phyloP scores from a whole-genome alignment of 2,113 vertebrate species.

The Protomyctophum bolini region DNA sequence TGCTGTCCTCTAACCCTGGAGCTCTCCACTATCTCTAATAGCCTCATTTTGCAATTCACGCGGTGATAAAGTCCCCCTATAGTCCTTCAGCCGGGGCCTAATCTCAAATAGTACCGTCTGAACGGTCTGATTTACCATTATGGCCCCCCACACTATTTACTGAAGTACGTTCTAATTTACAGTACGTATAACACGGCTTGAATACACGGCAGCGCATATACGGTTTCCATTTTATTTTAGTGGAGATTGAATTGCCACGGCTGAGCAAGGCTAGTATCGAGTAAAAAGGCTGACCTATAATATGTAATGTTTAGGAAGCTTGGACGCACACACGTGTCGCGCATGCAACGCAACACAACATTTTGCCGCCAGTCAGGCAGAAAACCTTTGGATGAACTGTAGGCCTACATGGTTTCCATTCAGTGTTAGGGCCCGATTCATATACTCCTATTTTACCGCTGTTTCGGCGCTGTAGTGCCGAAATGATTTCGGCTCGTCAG shows the following conservation, averaged over 20 bases:
- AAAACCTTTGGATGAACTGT: too few relatives aligned
- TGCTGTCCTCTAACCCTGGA: conserved; percentile 35
- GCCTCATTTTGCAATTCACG: conserved; percentile 60
- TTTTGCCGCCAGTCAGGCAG: too few relatives aligned
- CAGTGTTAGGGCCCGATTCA: too few relatives aligned
- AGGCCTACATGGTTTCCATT: too few relatives aligned
- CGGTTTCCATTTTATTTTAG: conserved; percentile 72
- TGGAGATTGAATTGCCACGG: conserved; percentile 69
- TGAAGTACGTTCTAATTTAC: conserved; percentile 73
- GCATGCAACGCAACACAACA: too few relatives aligned
- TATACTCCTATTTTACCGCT: too few relatives aligned
- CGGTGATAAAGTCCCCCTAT: conserved; percentile 54
- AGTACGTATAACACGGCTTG: conserved; percentile 34
- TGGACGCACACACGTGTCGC: too few relatives aligned
- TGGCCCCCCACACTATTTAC: conserved; percentile 59
- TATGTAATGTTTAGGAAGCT: too few relatives aligned
- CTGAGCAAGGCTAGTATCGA: conserved; percentile 5
- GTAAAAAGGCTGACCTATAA: too few relatives aligned
- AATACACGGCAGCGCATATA: conserved; percentile 59
- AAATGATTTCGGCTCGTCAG: too few relatives aligned
- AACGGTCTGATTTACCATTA: conserved; percentile 70
- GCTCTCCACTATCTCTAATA: conserved; percentile 48
- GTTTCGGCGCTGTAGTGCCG: too few relatives aligned
- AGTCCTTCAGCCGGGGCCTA: conserved; percentile 49
- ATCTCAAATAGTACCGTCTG: conserved; percentile 69